These are phyloP conservation scores for Sceliomorpha sp. DNA, from an alignment of 2,888 invertebrate genomes.

Conservation along the genomic window DNA sequence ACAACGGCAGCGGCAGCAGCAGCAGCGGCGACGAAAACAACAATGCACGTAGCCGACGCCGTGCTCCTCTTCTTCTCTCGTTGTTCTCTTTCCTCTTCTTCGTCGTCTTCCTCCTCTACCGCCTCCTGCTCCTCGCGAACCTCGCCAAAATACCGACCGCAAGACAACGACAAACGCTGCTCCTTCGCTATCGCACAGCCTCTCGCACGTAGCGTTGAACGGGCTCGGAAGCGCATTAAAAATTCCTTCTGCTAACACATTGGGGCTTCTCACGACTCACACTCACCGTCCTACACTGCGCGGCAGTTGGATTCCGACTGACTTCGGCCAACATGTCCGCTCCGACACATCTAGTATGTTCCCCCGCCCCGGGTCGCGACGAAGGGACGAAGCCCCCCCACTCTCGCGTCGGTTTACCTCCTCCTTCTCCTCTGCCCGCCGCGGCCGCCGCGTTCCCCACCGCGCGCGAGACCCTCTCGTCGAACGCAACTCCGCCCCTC, in stretches of 20 bases:
- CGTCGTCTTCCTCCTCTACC: no score
- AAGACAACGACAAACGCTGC: slow-evolving; percentile 40
- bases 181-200: slow-evolving; percentile 73
- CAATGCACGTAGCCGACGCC: slow-evolving; percentile 10
- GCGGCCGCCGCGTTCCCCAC: no score
- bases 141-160: slow-evolving; percentile 54
- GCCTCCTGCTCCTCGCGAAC: slow-evolving; percentile 47
- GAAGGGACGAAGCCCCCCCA: no score
- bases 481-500: no score
- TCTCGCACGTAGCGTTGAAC: no score
- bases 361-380: no score
- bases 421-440: no score
- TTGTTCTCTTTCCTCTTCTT: slow-evolving; percentile 10
- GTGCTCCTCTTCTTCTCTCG: slow-evolving; percentile 8
- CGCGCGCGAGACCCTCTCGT: no score
- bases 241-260: slow-evolving; percentile 78
- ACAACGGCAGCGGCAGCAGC: no score
- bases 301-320: slow-evolving; percentile 80
- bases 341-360: no score
- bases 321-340: slow-evolving; percentile 39
- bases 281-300: slow-evolving; percentile 78
- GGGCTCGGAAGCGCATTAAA: slow-evolving; percentile 79
- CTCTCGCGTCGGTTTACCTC: no score
- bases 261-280: slow-evolving; percentile 71
- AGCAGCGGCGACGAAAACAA: no score